phyloP scores from a whole-genome alignment of 2,797 vertebrate species.

The Micropoecilia bifurca region DNA sequence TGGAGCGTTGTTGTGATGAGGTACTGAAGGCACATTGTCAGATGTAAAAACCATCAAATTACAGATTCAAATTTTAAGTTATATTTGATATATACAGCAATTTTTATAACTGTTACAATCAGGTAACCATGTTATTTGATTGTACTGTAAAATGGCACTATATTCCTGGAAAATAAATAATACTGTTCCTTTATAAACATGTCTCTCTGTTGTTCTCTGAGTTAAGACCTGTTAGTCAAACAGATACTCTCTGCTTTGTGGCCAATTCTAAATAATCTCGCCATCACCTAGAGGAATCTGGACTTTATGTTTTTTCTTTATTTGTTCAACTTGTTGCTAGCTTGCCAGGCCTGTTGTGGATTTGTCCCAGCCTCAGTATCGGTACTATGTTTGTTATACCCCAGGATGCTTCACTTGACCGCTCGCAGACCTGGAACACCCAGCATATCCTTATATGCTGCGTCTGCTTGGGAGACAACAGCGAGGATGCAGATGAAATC shows the following conservation, averaged over 20 bases:
- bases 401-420: conserved; percentile 94
- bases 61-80: no score
- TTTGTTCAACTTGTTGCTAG: neutral
- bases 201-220: neutral
- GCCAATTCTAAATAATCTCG: neutral
- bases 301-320: neutral
- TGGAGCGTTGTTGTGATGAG: no score
- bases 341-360: neutral
- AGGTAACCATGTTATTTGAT: no score
- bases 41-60: no score
- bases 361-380: neutral
- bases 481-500: conserved; percentile 98
- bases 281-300: neutral
- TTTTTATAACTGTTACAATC: no score
- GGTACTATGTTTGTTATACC: conserved; percentile 26
- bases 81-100: no score
- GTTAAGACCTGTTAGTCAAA: neutral
- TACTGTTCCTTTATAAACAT: neutral
- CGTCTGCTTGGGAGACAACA: conserved; percentile 98
- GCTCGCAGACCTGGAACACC: conserved; percentile 92
- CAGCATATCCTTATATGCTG: conserved; percentile 99
- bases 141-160: no score
- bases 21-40: no score
- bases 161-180: no score
- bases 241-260: neutral